phyloP scores from a whole-genome alignment of 2,888 invertebrate species.

The Erebia epiphron region DNA sequence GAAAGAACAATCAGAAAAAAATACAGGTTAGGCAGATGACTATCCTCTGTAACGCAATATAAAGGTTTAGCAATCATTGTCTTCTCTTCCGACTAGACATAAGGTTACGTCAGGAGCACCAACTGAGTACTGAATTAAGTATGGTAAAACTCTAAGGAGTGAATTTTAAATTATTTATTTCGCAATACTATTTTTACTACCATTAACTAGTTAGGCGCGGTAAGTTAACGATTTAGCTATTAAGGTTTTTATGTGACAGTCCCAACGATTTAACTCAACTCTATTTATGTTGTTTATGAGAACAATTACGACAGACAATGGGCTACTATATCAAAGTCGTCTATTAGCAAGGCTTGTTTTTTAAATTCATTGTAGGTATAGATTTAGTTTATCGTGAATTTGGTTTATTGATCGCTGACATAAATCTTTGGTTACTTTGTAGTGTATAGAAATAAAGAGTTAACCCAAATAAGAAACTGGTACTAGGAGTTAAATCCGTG shows the following conservation, averaged over 20 bases:
- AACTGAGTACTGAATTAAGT: too few species aligned
- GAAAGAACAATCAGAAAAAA: too few species aligned
- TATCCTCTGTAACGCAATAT: too few species aligned
- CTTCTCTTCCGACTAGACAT: too few species aligned
- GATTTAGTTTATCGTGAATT: background rate
- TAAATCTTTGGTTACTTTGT: background rate
- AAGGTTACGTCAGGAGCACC: too few species aligned
- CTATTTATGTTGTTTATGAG: constrained; percentile 14
- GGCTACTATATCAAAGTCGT: constrained; percentile 4
- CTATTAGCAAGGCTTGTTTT: constrained; percentile 7
- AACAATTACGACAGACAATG: constrained; percentile 10
- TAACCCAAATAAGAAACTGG: background rate
- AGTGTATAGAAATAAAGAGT: background rate
- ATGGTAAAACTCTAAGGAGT: too few species aligned
- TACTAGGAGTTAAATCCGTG: background rate
- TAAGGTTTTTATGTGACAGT: background rate
- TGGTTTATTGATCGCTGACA: background rate
- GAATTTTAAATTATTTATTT: too few species aligned
- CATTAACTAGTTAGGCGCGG: background rate
- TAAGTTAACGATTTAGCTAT: background rate
- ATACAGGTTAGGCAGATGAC: too few species aligned
- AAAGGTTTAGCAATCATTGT: too few species aligned
- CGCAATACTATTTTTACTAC: too few species aligned
- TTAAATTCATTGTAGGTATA: constrained; percentile 5
- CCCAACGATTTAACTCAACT: background rate